These are phyloP conservation scores for Drosophila orena DNA, from an alignment of 1,140 invertebrate genomes.

Conservation along the genomic window DNA sequence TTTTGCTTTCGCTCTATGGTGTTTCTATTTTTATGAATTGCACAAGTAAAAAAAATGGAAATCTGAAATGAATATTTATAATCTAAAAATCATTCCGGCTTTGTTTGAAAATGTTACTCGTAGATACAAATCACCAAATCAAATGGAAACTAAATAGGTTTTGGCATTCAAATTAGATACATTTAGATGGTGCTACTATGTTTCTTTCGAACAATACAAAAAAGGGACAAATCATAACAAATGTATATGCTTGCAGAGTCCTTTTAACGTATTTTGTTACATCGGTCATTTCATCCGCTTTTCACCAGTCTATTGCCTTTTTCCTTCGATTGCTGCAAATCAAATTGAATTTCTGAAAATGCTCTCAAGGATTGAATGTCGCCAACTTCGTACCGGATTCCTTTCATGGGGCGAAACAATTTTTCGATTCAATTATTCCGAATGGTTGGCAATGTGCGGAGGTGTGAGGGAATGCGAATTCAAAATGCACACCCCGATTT, in stretches of 20 bases:
- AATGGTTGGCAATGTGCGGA: slow-evolving; percentile 16
- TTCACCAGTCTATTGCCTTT: background rate
- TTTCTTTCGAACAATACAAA: no score
- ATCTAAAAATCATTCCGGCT: no score
- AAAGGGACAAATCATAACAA: no score
- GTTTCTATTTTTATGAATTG: slow-evolving; percentile 3
- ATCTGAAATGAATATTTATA: background rate
- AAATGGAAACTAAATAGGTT: no score
- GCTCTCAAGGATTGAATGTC: slow-evolving; percentile 23
- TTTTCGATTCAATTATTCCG: slow-evolving; percentile 74
- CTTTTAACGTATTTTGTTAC: background rate
- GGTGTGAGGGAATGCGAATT: slow-evolving; percentile 49
- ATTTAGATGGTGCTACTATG: no score
- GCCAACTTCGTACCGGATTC: slow-evolving; percentile 21
- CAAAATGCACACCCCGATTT: slow-evolving; percentile 51
- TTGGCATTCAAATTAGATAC: no score
- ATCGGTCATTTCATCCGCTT: background rate
- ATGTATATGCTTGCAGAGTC: no score
- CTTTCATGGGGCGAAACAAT: slow-evolving; percentile 56
- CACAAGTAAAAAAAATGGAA: background rate
- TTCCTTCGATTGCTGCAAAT: slow-evolving; percentile 12
- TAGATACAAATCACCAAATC: no score
- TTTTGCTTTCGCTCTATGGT: slow-evolving; percentile 7
- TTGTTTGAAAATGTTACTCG: no score
- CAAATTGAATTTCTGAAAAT: slow-evolving; percentile 34